Conservation (phyloP, 2,113 vertebrate genomes). For the Zootoca vivipara region DNA sequence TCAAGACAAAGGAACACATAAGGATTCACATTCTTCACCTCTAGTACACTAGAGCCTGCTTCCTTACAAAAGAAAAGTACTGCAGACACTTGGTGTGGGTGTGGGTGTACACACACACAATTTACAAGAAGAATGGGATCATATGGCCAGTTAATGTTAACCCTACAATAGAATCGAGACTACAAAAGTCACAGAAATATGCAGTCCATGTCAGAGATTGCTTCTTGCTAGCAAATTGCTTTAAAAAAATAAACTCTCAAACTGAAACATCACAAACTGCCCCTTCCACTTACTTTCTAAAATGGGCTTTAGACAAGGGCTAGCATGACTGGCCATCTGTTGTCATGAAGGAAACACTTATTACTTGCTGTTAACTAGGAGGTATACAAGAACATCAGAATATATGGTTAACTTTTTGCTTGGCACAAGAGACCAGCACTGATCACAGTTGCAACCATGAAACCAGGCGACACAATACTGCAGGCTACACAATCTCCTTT, state of each 20-base stretch:
- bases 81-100: background rate
- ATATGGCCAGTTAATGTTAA: background rate
- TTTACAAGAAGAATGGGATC: background rate
- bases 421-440: background rate
- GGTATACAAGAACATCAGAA: background rate
- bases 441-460: background rate
- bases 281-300: background rate
- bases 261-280: background rate
- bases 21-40: background rate
- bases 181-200: background rate
- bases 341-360: background rate
- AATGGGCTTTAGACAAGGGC: background rate
- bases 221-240: background rate
- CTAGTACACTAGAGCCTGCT: background rate
- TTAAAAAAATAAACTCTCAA: background rate
- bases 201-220: background rate
- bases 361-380: background rate
- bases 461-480: background rate
- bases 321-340: background rate
- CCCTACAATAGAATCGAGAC: background rate
- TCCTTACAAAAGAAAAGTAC: background rate
- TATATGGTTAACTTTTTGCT: background rate
- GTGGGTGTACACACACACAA: too few relatives aligned
- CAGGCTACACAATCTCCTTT: background rate
- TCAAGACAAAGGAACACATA: background rate